phyloP scores from a whole-genome alignment of 2,888 invertebrate genomes.

The Elmis aenea region DNA sequence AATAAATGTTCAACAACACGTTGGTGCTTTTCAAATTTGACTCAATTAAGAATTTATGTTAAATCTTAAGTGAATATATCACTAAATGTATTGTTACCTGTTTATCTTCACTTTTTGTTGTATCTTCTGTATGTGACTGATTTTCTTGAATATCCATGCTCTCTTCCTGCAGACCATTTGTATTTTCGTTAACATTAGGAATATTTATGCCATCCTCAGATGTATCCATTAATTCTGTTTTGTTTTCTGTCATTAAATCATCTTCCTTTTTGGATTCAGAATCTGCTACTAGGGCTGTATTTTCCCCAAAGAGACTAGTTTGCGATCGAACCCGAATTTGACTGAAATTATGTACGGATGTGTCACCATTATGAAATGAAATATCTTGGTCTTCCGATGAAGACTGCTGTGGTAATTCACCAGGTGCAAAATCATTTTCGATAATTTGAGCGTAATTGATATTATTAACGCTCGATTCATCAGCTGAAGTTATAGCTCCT shows the following conservation, averaged over 20 bases:
- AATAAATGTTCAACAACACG: too few relatives aligned
- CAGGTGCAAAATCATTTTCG: constrained; percentile 11
- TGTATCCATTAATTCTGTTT: not conserved
- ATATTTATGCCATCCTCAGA: not conserved
- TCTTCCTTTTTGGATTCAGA: not conserved
- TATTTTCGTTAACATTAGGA: constrained; percentile 3
- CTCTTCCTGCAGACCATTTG: constrained; percentile 8
- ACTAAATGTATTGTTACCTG: not conserved
- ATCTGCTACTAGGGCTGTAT: not conserved
- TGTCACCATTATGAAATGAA: too few relatives aligned
- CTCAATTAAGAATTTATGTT: not conserved
- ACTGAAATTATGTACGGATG: constrained; percentile 2
- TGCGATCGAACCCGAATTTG: constrained; percentile 9
- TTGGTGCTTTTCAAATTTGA: not conserved
- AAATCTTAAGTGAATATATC: not conserved
- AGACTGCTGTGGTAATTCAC: constrained; percentile 2
- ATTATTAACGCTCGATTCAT: not conserved
- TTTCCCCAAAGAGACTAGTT: constrained; percentile 9
- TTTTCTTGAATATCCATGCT: constrained; percentile 8
- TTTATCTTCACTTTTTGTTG: not conserved
- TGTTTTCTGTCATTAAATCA: constrained; percentile 1
- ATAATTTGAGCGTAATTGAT: constrained; percentile 5
- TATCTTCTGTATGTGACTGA: not conserved
- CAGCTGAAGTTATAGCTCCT: constrained; percentile 20
- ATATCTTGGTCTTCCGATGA: constrained; percentile 1